phyloP scores from a whole-genome alignment of 2,888 invertebrate genomes.

The Eupithecia abbreviata region DNA sequence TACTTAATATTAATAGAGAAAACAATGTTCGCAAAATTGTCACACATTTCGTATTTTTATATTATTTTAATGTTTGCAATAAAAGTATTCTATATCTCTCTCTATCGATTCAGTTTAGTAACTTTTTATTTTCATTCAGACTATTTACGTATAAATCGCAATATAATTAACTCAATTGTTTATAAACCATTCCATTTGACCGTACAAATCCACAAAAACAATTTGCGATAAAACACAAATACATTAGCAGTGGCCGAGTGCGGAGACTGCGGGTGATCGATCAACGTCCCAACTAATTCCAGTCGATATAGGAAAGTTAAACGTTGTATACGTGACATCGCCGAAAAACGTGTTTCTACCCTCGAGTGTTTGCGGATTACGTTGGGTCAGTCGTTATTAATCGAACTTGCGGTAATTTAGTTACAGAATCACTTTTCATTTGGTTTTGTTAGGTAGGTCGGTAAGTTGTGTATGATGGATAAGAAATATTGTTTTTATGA shows the following conservation, averaged over 20 bases:
- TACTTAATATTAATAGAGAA: too few relatives aligned
- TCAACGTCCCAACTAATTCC: slow-evolving; percentile 52
- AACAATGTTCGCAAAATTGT: too few relatives aligned
- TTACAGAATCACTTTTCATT: slow-evolving; percentile 13
- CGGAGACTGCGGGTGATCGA: slow-evolving; percentile 39
- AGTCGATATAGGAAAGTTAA: slow-evolving; percentile 49
- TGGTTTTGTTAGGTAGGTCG: not conserved
- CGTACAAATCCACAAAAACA: slow-evolving; percentile 37
- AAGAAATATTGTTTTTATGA: too few relatives aligned
- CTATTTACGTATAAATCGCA: not conserved
- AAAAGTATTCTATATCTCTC: too few relatives aligned
- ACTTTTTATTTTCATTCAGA: too few relatives aligned
- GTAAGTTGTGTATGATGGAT: too few relatives aligned
- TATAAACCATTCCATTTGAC: not conserved
- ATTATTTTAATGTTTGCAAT: too few relatives aligned
- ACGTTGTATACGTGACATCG: slow-evolving; percentile 50
- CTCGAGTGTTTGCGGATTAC: slow-evolving; percentile 48
- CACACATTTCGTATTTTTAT: too few relatives aligned
- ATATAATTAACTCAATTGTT: not conserved
- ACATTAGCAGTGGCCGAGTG: slow-evolving; percentile 36
- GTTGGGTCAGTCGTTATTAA: slow-evolving; percentile 24
- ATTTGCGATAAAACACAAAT: slow-evolving; percentile 41
- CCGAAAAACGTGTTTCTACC: slow-evolving; percentile 49
- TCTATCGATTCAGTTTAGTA: too few relatives aligned
- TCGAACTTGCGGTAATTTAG: slow-evolving; percentile 5